phyloP scores from a whole-genome alignment of 2,113 vertebrate genomes.

The Formicarius rufipectus region DNA sequence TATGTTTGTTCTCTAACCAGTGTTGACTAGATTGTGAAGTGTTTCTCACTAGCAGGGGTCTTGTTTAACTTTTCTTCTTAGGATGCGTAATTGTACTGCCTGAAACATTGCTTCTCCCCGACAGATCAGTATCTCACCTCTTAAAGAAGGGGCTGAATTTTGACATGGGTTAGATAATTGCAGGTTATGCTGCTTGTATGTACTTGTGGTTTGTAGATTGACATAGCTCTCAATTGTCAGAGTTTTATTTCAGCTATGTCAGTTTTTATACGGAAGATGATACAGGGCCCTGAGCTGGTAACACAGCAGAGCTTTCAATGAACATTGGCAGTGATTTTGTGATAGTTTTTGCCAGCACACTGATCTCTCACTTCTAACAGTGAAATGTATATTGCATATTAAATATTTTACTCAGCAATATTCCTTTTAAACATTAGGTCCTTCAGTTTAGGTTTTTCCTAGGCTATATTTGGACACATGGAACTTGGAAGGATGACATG shows the following conservation, averaged over 20 bases:
- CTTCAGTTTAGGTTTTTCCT: background rate
- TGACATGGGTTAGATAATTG: background rate
- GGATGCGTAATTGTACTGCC: fast-evolving
- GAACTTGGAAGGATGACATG: background rate
- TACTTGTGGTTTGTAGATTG: background rate
- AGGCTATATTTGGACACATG: background rate
- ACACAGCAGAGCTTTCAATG: background rate
- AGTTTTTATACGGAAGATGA: background rate
- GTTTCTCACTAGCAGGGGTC: background rate
- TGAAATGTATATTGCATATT: background rate
- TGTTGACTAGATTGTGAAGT: background rate
- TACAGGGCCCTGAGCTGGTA: background rate
- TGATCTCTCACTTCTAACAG: background rate
- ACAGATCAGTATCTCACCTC: background rate
- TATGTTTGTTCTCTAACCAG: background rate
- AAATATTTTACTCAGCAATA: background rate
- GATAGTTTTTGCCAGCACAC: background rate
- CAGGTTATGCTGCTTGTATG: background rate
- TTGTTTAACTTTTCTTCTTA: background rate
- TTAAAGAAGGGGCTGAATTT: background rate
- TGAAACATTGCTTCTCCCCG: background rate
- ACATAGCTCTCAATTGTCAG: background rate
- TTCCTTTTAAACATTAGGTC: background rate
- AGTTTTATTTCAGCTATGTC: background rate
- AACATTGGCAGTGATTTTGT: background rate